Conservation (phyloP, 2,113 vertebrate species). For the Alouatta palliata region DNA sequence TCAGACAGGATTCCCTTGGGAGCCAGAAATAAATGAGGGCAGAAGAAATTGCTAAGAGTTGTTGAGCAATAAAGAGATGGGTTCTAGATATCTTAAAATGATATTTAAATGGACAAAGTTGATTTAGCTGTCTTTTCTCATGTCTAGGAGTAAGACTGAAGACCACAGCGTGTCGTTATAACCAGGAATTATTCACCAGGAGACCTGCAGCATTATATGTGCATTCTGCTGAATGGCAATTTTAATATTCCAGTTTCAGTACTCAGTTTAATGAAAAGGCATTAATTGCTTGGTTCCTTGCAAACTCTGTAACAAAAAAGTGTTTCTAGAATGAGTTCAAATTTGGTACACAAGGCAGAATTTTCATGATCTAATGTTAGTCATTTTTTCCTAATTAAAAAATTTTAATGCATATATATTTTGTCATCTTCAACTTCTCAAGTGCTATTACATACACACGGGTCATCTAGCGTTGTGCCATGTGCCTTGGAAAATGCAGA, state of each 20-base stretch:
- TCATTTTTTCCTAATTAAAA: constrained; percentile 62
- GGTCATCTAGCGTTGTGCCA: neutral
- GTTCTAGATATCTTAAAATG: constrained; percentile 83
- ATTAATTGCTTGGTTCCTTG: constrained; percentile 73
- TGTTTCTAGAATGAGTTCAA: constrained; percentile 77
- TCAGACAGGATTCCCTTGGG: constrained; percentile 82
- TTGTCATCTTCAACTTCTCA: neutral
- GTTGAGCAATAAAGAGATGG: constrained; percentile 83
- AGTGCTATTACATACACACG: neutral
- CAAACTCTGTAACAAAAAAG: constrained; percentile 72
- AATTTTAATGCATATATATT: neutral
- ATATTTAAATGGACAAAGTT: constrained; percentile 87
- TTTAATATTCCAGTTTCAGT: constrained; percentile 79
- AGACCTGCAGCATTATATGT: constrained; percentile 74
- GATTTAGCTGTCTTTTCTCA: constrained; percentile 84
- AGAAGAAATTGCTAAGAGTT: constrained; percentile 85
- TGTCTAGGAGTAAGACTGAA: constrained; percentile 83
- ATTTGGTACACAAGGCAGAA: constrained; percentile 66
- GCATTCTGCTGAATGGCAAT: constrained; percentile 78
- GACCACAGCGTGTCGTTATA: constrained; percentile 79
- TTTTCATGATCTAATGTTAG: constrained; percentile 52
- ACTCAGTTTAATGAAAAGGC: constrained; percentile 71
- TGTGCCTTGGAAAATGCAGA: neutral
- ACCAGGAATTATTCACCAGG: constrained; percentile 82
- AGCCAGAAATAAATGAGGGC: constrained; percentile 85